Evolutionary conservation across 2,797 vertebrate genomes (phyloP).

Genomic region (Tragelaphus eurycerus): DNA sequence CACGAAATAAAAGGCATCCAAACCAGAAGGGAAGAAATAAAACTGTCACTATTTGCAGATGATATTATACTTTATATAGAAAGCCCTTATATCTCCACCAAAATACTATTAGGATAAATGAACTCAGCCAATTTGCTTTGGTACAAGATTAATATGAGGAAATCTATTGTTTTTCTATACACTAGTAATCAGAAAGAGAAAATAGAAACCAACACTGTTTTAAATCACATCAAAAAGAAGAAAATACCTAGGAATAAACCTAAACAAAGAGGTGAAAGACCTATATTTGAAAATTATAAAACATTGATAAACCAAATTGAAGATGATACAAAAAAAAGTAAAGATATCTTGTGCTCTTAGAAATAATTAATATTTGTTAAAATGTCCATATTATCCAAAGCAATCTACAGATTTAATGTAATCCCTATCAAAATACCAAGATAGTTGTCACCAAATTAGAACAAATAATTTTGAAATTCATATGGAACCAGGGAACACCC

Average conservation of each 20-base stretch:
- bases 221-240: not conserved
- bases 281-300: not conserved
- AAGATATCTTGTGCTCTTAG: not conserved
- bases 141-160: not conserved
- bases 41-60: not conserved
- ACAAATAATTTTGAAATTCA: not conserved
- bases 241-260: not conserved
- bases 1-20: not conserved
- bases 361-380: not conserved
- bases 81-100: not conserved
- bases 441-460: not conserved
- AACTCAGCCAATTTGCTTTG: not conserved
- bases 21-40: not conserved
- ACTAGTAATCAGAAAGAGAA: not conserved
- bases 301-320: not conserved
- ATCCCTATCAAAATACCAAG: not conserved
- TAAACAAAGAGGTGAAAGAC: not conserved
- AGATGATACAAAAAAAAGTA: not conserved
- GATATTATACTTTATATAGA: not conserved
- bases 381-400: not conserved
- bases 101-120: not conserved
- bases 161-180: not conserved
- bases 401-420: not conserved
- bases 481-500: not conserved
- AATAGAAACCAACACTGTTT: not conserved